phyloP scores from a whole-genome alignment of 2,113 vertebrate species.

The Cyanistes caeruleus region DNA sequence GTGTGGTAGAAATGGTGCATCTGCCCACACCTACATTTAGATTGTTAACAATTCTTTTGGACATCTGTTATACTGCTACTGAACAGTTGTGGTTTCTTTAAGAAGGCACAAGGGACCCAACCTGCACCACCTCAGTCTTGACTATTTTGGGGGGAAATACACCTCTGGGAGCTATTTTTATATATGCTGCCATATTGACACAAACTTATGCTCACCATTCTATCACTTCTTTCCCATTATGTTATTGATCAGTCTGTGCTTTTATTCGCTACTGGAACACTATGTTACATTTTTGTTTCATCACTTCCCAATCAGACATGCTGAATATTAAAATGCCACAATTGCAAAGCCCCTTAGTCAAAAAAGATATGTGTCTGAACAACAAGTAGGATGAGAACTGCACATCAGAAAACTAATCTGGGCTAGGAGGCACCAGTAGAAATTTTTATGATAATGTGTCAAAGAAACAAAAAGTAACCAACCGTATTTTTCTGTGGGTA shows the following conservation, averaged over 20 bases:
- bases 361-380: background rate
- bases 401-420: conserved; percentile 13
- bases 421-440: background rate
- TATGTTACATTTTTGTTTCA: background rate
- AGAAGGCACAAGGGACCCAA: conserved; percentile 71
- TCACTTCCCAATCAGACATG: background rate
- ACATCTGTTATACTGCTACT: conserved; percentile 74
- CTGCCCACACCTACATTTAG: conserved; percentile 75
- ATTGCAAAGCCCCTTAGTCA: background rate
- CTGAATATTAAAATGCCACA: background rate
- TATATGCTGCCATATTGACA: conserved; percentile 7
- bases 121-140: conserved; percentile 68
- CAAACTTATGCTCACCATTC: conserved; percentile 36
- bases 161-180: conserved; percentile 53
- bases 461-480: background rate
- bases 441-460: conserved; percentile 49
- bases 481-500: background rate
- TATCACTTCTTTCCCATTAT: conserved; percentile 26
- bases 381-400: background rate
- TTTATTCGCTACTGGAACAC: background rate
- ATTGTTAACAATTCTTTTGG: conserved; percentile 77
- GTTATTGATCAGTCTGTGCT: conserved; percentile 25
- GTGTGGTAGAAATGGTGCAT: conserved; percentile 71
- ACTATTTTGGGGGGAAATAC: conserved; percentile 43
- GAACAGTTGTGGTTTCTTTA: conserved; percentile 79